Evolutionary conservation across 92 coral and sea anemone genomes (phyloP).

Genomic region (Micromussa lordhowensis): DNA sequence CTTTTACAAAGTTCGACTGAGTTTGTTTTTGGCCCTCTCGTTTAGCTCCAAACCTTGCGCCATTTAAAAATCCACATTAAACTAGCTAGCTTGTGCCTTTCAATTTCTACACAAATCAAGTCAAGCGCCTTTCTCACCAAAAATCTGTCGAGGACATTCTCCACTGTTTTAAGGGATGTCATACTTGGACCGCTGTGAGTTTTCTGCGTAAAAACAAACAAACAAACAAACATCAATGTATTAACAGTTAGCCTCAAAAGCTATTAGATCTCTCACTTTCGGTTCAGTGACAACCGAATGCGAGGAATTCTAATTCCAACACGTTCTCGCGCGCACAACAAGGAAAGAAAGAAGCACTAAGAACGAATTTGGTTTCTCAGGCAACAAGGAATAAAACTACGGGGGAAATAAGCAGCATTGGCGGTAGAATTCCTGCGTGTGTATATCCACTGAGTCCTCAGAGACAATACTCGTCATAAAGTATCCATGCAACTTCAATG

Average conservation of each 20-base stretch:
- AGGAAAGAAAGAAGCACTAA: background rate
- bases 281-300: background rate
- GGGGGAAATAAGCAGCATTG: background rate
- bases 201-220: background rate
- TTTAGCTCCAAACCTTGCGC: no score
- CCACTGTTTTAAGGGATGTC: background rate
- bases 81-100: no score
- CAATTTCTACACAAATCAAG: background rate
- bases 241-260: no score
- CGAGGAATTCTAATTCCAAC: background rate
- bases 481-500: no score
- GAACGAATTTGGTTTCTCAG: background rate
- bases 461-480: no score
- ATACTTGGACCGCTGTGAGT: background rate
- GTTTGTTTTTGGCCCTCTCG: no score
- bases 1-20: no score
- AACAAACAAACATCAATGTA: background rate
- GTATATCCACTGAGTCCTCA: no score
- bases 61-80: background rate
- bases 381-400: background rate
- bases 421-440: background rate
- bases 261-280: no score
- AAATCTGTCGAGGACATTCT: slow-evolving; percentile 71
- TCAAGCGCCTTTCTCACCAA: slow-evolving; percentile 48
- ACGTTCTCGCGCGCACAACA: no score